Evolutionary conservation across 1,140 invertebrate genomes (phyloP), one percentile per base, ranked within the genome.

Genomic region (Trichonephila clavipes): DNA sequence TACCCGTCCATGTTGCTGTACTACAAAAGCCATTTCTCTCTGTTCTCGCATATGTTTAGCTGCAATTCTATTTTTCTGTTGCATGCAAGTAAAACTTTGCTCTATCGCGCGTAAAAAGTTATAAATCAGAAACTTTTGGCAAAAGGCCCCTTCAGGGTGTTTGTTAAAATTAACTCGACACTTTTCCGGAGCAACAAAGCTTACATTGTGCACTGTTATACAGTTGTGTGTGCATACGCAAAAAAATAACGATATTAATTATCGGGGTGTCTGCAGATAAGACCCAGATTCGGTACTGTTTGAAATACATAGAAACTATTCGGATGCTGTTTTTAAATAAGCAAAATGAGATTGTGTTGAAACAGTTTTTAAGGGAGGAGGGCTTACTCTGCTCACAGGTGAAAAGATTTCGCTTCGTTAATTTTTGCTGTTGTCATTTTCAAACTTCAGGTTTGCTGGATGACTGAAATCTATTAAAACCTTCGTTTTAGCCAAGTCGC

Each of bases 221-320:
- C 18, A 40, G 28, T 3, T 28, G 72, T 19, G 16, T 18, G 7
- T 51, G 34, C 21, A 69, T 28, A 28, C 4, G 1, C 34, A 40
- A 77, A 77, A 77, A 77, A 77, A 40, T 18, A 77, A 40, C 72
- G 0, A 18, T 34, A 77, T 77, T 77, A 77, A 77, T 77, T 77
- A 34, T 34, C 14, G 14, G 28, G 14, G 14, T 34, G 28, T 19
- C 24, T 77, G 14, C 34, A 64, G 62, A 40, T 77, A 40, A 40
- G 28, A 40, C 34, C 2, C 34, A 19, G 69, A 40, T 77, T 77
- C 34, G 12, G 72, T 40, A 28, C 18, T 40, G 16, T 34, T 19
- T 77, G 16, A 64, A 64, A 19, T 19, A 64, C 16, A 64, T 0
- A 19, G 62, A 5, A 64, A 51, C 51, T 18, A 4, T 18, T 64